These are phyloP conservation scores for Cosmia pyralina DNA, from an alignment of 2,888 invertebrate genomes.

Conservation along the genomic window DNA sequence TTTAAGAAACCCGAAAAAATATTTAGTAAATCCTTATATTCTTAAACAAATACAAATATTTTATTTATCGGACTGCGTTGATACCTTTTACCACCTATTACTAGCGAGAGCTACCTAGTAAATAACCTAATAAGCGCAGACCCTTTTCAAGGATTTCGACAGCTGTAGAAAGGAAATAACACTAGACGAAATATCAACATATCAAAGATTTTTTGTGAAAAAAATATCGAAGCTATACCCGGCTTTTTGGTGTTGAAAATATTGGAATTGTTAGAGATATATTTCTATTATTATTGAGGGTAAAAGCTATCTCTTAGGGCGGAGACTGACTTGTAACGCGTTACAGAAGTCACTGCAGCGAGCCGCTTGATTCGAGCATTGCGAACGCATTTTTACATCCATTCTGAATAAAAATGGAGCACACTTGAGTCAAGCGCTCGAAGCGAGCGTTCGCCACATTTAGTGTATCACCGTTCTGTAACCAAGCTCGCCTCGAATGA, in stretches of 20 bases:
- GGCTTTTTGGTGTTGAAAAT: slow-evolving; percentile 7
- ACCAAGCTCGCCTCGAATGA: too few species aligned
- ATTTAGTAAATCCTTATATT: slow-evolving; percentile 2
- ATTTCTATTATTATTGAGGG: background rate
- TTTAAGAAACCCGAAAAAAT: background rate
- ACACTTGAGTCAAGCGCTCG: too few species aligned
- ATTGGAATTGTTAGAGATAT: background rate
- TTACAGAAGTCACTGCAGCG: too few species aligned
- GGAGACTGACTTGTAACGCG: too few species aligned
- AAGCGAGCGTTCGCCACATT: too few species aligned
- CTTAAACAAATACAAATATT: slow-evolving; percentile 31
- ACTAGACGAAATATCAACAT: slow-evolving; percentile 59
- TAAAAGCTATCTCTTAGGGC: too few species aligned
- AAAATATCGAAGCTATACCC: slow-evolving; percentile 37
- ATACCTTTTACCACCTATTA: slow-evolving; percentile 62
- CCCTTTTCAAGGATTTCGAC: slow-evolving; percentile 64
- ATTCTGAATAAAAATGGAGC: too few species aligned
- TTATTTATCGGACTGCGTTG: slow-evolving; percentile 50
- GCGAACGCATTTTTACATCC: too few species aligned
- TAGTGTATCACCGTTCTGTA: too few species aligned
- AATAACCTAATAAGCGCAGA: slow-evolving; percentile 62
- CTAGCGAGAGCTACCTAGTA: slow-evolving; percentile 49
- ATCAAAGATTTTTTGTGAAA: slow-evolving; percentile 49
- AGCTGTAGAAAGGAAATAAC: slow-evolving; percentile 53
- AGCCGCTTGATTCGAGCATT: too few species aligned